Conservation (phyloP, 2,888 invertebrate species). For the Desoria tigrina region DNA sequence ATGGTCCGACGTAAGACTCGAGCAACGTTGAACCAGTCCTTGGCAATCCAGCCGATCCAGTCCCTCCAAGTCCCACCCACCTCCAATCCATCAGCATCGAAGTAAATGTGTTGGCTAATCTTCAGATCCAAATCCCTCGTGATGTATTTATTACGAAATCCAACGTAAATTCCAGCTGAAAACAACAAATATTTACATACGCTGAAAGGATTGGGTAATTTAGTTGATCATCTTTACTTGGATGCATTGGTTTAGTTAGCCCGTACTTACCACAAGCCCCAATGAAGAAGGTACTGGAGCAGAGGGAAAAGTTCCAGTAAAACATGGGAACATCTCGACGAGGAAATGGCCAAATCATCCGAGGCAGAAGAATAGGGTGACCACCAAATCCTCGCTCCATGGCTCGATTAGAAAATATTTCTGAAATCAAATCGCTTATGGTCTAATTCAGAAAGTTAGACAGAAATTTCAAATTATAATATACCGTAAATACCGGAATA, state of each 20-base stretch:
- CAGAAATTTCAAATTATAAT: too few species aligned
- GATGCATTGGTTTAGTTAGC: too few species aligned
- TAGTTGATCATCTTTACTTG: too few species aligned
- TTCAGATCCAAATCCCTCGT: not conserved
- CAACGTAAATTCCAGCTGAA: not conserved
- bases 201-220: too few species aligned
- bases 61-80: not conserved
- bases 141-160: not conserved
- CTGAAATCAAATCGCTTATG: too few species aligned
- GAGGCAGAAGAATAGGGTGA: not conserved
- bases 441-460: too few species aligned
- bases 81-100: not conserved
- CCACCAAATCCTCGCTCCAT: constrained; percentile 2
- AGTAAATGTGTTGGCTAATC: not conserved
- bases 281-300: not conserved
- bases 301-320: not conserved
- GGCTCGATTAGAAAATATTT: not conserved
- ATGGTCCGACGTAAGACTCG: not conserved
- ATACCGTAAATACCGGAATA: too few species aligned
- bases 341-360: not conserved
- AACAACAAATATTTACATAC: too few species aligned
- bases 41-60: not conserved
- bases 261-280: not conserved
- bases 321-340: not conserved
- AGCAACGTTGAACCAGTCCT: not conserved